Percentiles rank a stretch among this genome's conserved stretches.
These are phyloP conservation scores for Sciurus carolinensis DNA, from an alignment of 2,797 vertebrate species.

Conservation along the genomic window DNA sequence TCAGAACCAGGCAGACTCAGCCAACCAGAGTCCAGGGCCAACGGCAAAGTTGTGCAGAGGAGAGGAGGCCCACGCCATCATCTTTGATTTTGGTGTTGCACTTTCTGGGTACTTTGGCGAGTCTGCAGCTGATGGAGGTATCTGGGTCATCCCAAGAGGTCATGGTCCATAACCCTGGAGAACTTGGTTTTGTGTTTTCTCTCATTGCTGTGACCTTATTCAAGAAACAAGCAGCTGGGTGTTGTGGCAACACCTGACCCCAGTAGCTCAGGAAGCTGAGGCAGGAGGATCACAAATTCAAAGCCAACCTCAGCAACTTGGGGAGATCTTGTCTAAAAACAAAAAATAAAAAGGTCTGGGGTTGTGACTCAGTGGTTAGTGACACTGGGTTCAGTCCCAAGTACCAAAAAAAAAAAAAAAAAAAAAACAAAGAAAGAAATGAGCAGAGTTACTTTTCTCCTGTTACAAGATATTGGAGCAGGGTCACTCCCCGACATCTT, in stretches of 20 bases:
- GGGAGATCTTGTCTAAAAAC: too few relatives aligned
- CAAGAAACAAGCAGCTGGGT: not conserved
- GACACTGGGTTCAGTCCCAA: too few relatives aligned
- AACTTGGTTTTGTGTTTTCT: not conserved
- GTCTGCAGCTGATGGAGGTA: too few relatives aligned
- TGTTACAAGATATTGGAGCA: not conserved
- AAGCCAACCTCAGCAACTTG: too few relatives aligned
- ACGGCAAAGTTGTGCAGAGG: not conserved
- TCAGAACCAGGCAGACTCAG: not conserved
- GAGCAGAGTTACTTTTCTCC: not conserved
- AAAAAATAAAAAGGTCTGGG: too few relatives aligned
- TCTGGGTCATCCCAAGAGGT: not conserved
- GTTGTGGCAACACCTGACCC: too few relatives aligned
- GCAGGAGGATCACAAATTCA: too few relatives aligned
- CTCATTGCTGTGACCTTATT: not conserved
- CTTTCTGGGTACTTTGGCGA: not conserved
- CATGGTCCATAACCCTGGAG: not conserved
- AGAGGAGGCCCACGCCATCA: not conserved
- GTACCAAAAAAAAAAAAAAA: too few relatives aligned
- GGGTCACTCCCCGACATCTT: not conserved
- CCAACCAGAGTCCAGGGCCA: not conserved
- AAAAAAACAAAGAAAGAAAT: not conserved
- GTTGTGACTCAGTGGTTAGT: too few relatives aligned
- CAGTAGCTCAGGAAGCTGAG: too few relatives aligned
- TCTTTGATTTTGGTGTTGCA: not conserved